Base-by-base conservation (phyloP, 2,888 invertebrate species). In the Terebella lapidaria region DNA sequence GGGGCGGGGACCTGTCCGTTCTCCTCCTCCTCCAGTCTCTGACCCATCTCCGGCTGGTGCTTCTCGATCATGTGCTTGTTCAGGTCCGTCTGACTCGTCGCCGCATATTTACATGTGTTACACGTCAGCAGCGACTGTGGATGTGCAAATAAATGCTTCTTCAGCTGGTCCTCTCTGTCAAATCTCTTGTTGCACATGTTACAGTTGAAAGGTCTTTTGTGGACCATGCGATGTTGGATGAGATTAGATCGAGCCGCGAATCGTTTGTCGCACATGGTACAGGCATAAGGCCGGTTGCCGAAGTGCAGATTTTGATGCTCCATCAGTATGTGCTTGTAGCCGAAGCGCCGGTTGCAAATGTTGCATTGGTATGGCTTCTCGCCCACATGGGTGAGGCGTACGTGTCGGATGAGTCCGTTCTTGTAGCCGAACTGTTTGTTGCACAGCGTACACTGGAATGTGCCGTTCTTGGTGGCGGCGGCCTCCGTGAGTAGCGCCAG, bases 281-380 rank as follows among this genome's bases (percentile, higher is more conserved):
- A 74, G 22, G 73, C 72, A 57, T 74, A 74, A 1, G 74, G 74
- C 47, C 73, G 70, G 47, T 74, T 73, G 18, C 74, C 74, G 62
- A 71, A 74, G 65, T 74, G 74, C 25, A 74, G 70, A 58, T 74
- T 74, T 64, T 74, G 74, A 55, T 74, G 74, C 59, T 74, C 74
- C 65, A 74, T 62, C 58, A 74, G 59, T 49, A 74, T 74, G 63
- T 74, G 74, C 63, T 74, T 74, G 67, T 74, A 74, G 27, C 74
- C 74, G 57, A 74, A 74, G 27, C 73, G 63, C 18, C 68, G 42
- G 51, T 68, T 61, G 47, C 68, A 68, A 47, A 68, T 68, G 57
- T 67, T 68, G 55, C 68, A 68, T 58, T 68, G 67, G 56, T 68
- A 68, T 2, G 68, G 68, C 42, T 68, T 68, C 54, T 68, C 68